Conservation (phyloP, 2,113 vertebrate species). For the Malurus alboscapulatus region DNA sequence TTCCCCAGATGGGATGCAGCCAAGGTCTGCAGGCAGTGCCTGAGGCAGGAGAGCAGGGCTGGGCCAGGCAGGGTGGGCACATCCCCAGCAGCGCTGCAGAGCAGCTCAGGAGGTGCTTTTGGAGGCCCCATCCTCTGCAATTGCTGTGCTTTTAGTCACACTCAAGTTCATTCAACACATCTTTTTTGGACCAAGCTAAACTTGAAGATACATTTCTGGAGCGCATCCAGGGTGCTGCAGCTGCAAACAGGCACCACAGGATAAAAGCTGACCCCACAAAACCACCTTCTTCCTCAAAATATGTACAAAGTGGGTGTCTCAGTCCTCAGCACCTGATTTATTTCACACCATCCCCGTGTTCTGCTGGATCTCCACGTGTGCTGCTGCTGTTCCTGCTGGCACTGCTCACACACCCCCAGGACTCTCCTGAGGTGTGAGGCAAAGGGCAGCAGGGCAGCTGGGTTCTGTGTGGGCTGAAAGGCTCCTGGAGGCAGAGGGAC, state of each 20-base stretch:
- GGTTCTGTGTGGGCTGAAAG: background rate
- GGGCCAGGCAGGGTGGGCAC: background rate
- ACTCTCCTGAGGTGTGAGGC: background rate
- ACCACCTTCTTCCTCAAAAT: background rate
- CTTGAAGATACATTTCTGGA: background rate
- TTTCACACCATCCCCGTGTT: background rate
- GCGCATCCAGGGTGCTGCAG: background rate
- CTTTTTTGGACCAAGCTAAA: background rate
- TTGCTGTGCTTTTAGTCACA: background rate
- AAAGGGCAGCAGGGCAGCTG: background rate
- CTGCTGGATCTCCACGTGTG: background rate
- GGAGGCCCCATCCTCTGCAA: background rate
- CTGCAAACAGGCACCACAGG: background rate
- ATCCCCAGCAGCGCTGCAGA: background rate
- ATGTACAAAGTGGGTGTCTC: background rate
- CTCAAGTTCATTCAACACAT: background rate
- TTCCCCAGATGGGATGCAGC: background rate
- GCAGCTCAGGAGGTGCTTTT: background rate
- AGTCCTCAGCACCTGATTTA: background rate
- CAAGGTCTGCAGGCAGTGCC: background rate
- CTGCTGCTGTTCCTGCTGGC: background rate
- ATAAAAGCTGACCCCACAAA: background rate
- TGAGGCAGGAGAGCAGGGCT: background rate
- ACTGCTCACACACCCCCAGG: background rate
- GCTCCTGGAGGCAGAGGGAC: background rate